phyloP scores from a whole-genome alignment of 1,140 invertebrate species.

The Pogonomyrmex barbatus region DNA sequence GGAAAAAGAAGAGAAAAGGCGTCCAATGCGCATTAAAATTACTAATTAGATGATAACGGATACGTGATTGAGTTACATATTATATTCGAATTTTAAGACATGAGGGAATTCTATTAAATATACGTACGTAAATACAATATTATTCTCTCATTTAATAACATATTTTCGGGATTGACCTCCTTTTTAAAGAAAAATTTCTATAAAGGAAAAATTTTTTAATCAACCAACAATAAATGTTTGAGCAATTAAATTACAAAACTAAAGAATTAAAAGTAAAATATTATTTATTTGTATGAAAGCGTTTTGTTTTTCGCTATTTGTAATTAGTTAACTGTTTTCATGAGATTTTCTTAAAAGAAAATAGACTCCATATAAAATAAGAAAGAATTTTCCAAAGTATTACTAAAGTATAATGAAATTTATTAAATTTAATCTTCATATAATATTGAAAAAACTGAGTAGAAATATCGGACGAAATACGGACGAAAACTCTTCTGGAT shows the following conservation, averaged over 20 bases:
- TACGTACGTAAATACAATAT: not conserved
- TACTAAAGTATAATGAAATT: not conserved
- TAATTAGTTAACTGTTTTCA: not conserved
- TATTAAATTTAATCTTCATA: not conserved
- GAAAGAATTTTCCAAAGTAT: not conserved
- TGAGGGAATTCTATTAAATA: not conserved
- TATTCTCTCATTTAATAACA: not conserved
- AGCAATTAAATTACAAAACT: not conserved
- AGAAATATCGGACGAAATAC: not conserved
- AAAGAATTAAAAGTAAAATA: not conserved
- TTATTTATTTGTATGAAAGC: not conserved
- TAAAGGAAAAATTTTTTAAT: not conserved
- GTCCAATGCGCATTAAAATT: constrained; percentile 38
- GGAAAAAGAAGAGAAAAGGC: constrained; percentile 21
- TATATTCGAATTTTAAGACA: not conserved
- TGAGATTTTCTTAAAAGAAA: not conserved
- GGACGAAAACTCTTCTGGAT: not conserved
- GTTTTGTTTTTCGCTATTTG: not conserved
- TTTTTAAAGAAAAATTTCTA: not conserved
- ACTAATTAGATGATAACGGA: not conserved
- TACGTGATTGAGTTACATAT: not conserved
- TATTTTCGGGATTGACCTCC: not conserved
- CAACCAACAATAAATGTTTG: not conserved
- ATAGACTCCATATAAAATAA: not conserved
- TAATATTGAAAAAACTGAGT: not conserved